Base-by-base conservation (phyloP, 2,888 invertebrate species). In the Zonitis immaculata region DNA sequence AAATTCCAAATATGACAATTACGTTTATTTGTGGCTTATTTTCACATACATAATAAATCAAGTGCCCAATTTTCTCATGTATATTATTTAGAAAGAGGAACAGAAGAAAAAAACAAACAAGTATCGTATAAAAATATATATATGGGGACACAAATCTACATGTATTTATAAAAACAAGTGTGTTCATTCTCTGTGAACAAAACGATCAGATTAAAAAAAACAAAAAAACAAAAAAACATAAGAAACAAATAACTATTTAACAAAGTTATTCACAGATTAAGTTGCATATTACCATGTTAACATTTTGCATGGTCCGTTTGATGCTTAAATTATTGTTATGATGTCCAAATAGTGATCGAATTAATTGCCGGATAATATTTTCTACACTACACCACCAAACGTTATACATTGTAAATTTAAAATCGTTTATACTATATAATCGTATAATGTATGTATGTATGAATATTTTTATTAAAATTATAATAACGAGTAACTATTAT, bases 271-370 rank as follows among this genome's bases (percentile, higher is more conserved):
- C 56, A 56, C 56, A 56, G 52, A 56, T 60, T 58, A 56, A 57
- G 60, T 47, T 47, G 54, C 51, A 52, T 58, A 56, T 59, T 55
- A 56, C 56, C 60, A 60, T 55, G 55, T 55, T 55, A 55, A 55
- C 57, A 57, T 60, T 60, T 57, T 50, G 59, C 57, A 60, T 49
- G 60, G 53, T 60, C 55, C 49, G 60, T 57, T 57, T 54, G 51
- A 30, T 57, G 52, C 45, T 48, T 42, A 26, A 35, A 47, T 47
- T 52, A 43, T 22, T 16, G 43, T 45, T 44, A 35, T 44, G 56
- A 46, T 49, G 39, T 39, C 39, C 39, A 39, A 39, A 39, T 39
- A 39, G 39, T 39, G 39, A 39, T 39, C 39, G 39, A 39, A 39
- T 39, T 39, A 39, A 39, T 45, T 43, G 39, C 52, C 14, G 47